Evolutionary conservation across 2,797 vertebrate species (phyloP), one percentile per base, ranked within the genome.

Genomic region (Brachyrhaphis roseni): DNA sequence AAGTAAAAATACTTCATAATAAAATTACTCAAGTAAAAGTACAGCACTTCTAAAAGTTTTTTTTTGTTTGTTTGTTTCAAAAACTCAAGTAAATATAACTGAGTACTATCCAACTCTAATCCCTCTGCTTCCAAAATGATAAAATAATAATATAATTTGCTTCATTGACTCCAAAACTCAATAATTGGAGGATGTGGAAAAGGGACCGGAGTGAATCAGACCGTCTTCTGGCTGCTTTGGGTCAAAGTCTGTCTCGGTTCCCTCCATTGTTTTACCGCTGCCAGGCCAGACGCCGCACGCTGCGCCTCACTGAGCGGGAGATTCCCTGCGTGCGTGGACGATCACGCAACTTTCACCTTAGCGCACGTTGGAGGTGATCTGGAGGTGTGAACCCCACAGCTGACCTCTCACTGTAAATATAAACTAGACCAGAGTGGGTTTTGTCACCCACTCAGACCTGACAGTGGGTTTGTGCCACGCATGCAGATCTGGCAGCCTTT

Each of bases 191-290:
- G n/a, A 62, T 23, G 16, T 8, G 16, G 20, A 5, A 11, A 20
- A 11, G 4, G 36, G 64, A 68, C 36, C 11, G 20, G 8, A 12
- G 39, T 43, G 41, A 43, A 34, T 34, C 34, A 2, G 34, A 34
- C 34, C 34, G 34, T 5, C 84, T 90, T 87, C 82, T 82, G 90
- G 84, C 85, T 89, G 85, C 73, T 28, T 53, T 86, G 84, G 89
- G 89, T 91, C 91, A 89, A 87, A 87, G 71, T 91, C 84, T 81
- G 90, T 92, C 90, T 84, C 87, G 81, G 43, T 80, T 76, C 86
- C 76, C 78, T 66, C 86, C 86, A 88, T 94, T 93, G 92, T 94
- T 92, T 92, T 90, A 88, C 86, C 72, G 82, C 83, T 79, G 83
- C 81, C 83, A 62, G 84, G 13, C 85, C 90, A 92, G 92, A 92